These are phyloP conservation scores for Myotis davidii DNA, from an alignment of 2,113 vertebrate species.

Conservation along the genomic window DNA sequence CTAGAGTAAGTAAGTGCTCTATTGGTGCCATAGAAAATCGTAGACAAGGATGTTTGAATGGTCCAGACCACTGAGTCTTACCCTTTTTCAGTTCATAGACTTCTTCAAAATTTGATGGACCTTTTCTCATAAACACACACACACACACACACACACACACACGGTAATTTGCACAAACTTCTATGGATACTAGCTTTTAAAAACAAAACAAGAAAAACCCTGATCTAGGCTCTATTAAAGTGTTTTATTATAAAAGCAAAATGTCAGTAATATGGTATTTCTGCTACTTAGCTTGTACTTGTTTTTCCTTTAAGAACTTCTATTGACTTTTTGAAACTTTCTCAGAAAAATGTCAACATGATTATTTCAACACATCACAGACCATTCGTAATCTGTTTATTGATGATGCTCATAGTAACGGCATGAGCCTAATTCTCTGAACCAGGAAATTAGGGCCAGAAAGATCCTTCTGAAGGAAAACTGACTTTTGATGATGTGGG, in stretches of 20 bases:
- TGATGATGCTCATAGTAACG: neutral
- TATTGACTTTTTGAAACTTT: conserved; percentile 38
- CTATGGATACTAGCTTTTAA: neutral
- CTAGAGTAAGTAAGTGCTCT: neutral
- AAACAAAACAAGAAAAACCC: conserved; percentile 15
- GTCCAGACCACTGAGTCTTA: neutral
- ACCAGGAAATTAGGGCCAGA: neutral
- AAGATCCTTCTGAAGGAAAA: neutral
- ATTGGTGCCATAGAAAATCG: neutral
- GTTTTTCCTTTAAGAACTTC: conserved; percentile 37
- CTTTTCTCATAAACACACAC: neutral
- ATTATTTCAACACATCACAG: conserved; percentile 48
- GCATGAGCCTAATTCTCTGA: conserved; percentile 19
- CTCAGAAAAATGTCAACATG: conserved; percentile 52
- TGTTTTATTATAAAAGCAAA: conserved; percentile 50
- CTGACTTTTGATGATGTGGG: neutral
- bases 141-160: neutral
- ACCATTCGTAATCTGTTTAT: neutral
- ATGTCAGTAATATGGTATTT: neutral
- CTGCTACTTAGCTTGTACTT: conserved; percentile 24
- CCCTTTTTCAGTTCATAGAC: neutral
- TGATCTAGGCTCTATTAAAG: neutral
- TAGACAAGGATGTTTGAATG: neutral
- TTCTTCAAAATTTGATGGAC: conserved; percentile 17
- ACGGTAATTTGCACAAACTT: neutral